Conservation (phyloP, 2,113 vertebrate species). For the Plotosus lineatus region DNA sequence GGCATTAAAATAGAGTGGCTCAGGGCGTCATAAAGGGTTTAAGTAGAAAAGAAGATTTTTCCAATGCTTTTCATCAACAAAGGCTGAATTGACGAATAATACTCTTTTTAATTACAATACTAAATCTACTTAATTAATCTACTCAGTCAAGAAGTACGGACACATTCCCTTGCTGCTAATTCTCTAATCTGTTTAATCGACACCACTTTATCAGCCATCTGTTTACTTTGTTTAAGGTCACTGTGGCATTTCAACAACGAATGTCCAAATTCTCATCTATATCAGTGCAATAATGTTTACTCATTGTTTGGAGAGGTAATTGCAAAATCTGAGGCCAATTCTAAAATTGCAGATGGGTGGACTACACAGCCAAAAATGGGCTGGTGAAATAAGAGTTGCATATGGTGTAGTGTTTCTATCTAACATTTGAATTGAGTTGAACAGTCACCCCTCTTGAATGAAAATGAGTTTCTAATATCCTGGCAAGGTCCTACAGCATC, state of each 20-base stretch:
- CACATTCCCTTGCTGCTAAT: background rate
- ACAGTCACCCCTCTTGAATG: background rate
- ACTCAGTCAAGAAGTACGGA: too few species aligned
- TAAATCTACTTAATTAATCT: background rate
- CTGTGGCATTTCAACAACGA: background rate
- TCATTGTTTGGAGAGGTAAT: background rate
- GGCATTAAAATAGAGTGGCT: too few species aligned
- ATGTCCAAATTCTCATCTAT: background rate
- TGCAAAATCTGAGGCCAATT: background rate
- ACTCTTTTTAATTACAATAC: background rate
- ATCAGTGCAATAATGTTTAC: background rate
- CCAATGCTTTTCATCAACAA: background rate
- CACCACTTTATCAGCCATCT: background rate
- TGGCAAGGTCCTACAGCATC: background rate
- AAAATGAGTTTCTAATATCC: background rate
- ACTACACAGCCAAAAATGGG: background rate
- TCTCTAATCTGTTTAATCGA: background rate
- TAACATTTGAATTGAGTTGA: background rate
- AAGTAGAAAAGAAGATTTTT: background rate
- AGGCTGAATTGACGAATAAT: background rate
- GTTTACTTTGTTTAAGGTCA: background rate
- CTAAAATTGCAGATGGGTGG: background rate
- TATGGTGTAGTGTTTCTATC: background rate
- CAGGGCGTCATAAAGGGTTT: too few species aligned
- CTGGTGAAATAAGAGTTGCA: background rate